phyloP scores from a whole-genome alignment of 53 echinoderm and acorn worm species.

The Zoroaster sp. region DNA sequence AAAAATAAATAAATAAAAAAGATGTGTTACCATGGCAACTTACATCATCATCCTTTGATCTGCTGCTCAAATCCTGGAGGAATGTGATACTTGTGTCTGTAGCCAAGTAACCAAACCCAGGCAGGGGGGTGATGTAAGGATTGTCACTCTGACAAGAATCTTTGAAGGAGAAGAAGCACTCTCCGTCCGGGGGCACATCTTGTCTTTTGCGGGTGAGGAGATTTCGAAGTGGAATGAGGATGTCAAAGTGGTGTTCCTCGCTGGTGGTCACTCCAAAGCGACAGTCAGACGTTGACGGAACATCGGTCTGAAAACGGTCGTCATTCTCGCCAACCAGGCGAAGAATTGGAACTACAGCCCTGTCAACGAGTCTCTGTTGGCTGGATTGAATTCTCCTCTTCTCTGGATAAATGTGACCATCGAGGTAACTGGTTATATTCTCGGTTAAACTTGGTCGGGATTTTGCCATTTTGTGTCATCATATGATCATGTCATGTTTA shows the following conservation, averaged over 20 bases:
- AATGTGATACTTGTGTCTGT: slow-evolving; percentile 63
- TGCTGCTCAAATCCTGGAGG: slow-evolving; percentile 74
- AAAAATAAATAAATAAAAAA: no score
- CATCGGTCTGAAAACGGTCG: slow-evolving; percentile 80
- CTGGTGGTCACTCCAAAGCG: slow-evolving; percentile 62
- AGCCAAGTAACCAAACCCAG: slow-evolving; percentile 80
- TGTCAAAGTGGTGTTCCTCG: slow-evolving; percentile 66
- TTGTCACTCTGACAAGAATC: slow-evolving; percentile 86
- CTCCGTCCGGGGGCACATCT: neutral
- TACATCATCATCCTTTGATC: neutral
- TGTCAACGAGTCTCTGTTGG: slow-evolving; percentile 61
- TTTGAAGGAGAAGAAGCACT: slow-evolving; percentile 43
- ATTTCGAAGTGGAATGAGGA: slow-evolving; percentile 58
- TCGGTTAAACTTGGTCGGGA: slow-evolving; percentile 67
- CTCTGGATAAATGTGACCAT: slow-evolving; percentile 48
- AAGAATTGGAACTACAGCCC: slow-evolving; percentile 80
- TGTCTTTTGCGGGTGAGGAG: slow-evolving; percentile 61
- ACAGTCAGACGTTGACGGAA: slow-evolving; percentile 39
- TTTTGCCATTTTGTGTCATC: slow-evolving; percentile 10
- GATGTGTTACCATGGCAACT: slow-evolving; percentile 25
- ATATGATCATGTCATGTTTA: neutral
- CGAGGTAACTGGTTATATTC: slow-evolving; percentile 59
- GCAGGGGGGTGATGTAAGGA: slow-evolving; percentile 75
- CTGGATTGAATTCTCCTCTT: neutral
- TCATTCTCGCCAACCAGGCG: slow-evolving; percentile 65